Evolutionary conservation across 2,888 invertebrate species (phyloP).

Genomic region (Drosophila algonquin): DNA sequence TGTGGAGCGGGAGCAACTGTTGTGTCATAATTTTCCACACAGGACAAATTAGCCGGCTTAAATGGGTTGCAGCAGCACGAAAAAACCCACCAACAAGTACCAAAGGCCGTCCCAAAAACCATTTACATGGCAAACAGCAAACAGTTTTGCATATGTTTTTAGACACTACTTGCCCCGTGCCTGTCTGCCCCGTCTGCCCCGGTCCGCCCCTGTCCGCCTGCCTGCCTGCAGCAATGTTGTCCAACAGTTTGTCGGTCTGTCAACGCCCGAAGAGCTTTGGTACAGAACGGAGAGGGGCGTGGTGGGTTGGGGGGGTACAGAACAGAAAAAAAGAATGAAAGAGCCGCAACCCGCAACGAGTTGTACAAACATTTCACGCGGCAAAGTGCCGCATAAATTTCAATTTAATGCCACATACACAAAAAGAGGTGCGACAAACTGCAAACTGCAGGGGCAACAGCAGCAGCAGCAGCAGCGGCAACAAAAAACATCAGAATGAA

Average conservation of each 20-base stretch:
- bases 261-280: conserved; percentile 65
- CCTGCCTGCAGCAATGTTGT: conserved; percentile 51
- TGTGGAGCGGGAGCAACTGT: conserved; percentile 48
- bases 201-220: neutral
- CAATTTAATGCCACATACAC: conserved; percentile 69
- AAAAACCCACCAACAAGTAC: neutral
- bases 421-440: conserved; percentile 75
- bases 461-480: conserved; percentile 25
- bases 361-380: conserved; percentile 79
- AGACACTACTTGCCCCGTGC: conserved; percentile 21
- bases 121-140: conserved; percentile 73
- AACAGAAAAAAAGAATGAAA: conserved; percentile 32
- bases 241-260: conserved; percentile 77
- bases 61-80: neutral
- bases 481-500: conserved; percentile 1
- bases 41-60: conserved; percentile 71
- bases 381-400: conserved; percentile 78
- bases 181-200: neutral
- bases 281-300: neutral
- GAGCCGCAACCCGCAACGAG: conserved; percentile 78
- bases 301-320: neutral
- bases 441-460: conserved; percentile 49
- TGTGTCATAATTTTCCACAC: conserved; percentile 71
- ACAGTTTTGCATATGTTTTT: conserved; percentile 77
- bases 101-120: conserved; percentile 49